Evolutionary conservation across 1,140 invertebrate species (phyloP).

Genomic region (Vanessa atalanta): DNA sequence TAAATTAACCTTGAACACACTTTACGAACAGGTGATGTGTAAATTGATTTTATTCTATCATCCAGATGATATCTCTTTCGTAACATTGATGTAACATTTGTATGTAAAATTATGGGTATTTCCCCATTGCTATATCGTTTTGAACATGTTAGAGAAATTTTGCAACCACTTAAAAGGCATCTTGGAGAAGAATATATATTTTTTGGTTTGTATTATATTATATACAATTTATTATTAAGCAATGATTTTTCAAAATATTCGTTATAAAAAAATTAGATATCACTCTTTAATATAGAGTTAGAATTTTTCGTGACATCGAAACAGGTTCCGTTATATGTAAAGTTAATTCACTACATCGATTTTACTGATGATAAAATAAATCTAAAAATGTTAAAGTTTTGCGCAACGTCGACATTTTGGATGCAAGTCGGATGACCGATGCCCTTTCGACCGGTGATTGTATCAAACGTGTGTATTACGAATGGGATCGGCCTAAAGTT

Average conservation of each 20-base stretch:
- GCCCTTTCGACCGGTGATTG: slow-evolving; percentile 31
- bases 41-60: slow-evolving; percentile 1
- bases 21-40: neutral
- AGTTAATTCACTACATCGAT: neutral
- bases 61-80: neutral
- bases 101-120: neutral
- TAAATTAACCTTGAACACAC: slow-evolving; percentile 8
- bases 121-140: neutral
- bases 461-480: slow-evolving; percentile 14
- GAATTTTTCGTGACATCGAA: neutral
- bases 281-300: no score
- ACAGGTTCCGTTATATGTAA: neutral
- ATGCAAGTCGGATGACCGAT: slow-evolving; percentile 26
- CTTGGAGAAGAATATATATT: no score
- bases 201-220: no score
- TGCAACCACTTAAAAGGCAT: no score
- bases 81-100: neutral
- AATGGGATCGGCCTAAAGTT: slow-evolving; percentile 19
- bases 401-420: slow-evolving; percentile 25
- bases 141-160: no score
- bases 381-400: slow-evolving; percentile 33
- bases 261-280: no score
- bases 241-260: no score
- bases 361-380: neutral
- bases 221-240: no score